Base-by-base conservation (phyloP, 2,113 vertebrate genomes). In the Callithrix jacchus region DNA sequence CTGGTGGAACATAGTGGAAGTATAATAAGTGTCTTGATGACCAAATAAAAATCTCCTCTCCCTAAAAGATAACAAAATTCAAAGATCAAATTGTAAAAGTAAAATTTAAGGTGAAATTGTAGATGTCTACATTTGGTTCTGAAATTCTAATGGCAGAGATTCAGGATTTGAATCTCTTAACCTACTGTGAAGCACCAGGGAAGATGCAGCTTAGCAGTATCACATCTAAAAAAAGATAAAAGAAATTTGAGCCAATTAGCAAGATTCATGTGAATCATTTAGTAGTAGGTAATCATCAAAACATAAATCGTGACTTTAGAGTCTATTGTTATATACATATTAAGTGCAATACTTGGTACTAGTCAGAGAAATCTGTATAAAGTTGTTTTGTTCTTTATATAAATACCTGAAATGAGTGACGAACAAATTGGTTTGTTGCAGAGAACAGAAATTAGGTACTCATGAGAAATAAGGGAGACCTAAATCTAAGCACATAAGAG, bases 371-470 rank as follows among this genome's bases (percentile, higher is more conserved):
- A 88, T 73, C 25, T 93, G 2, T 82, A 54, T 25, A 68, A 83
- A 84, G 6, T 73, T 9, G 5, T 96, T 82, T 80, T 27, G n/a
- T 76, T 92, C 25, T 87, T 89, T 91, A 79, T 35, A 76, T 6
- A 74, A 74, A 18, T 23, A 94, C 40, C 92, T 93, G 47, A 97
- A 91, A 76, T 87, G 37, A 93, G 7, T 54, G 82, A 77, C 1
- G 30, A 89, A 73, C 8, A 92, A 86, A 68, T 35, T 64, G 91
- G 64, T 68, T 87, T 88, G 27, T 73, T 87, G 68, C 30, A 47
- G 52, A 94, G 42, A 76, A 80, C 16, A 92, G 52, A 92, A 80
- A 64, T 54, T 91, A 82, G 74, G 35, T 49, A 87, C 83, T 96
- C n/a, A 92, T 76, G 37, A 95, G 49, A 70, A 27, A 90, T 95